Evolutionary conservation across 1,140 invertebrate genomes (phyloP).

Genomic region (Mactra quadrangularis): DNA sequence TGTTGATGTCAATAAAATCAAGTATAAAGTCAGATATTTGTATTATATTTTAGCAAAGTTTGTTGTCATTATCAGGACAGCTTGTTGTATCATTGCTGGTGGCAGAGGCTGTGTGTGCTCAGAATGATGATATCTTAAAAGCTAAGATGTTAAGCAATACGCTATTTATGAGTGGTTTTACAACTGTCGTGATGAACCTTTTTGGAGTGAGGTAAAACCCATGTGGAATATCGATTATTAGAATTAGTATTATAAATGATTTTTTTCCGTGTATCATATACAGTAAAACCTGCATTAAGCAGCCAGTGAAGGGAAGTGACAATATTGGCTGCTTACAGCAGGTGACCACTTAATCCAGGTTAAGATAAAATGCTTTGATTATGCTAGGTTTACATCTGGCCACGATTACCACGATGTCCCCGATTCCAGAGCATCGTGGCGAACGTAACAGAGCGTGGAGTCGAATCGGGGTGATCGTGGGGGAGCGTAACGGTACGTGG

Average conservation of each 20-base stretch:
- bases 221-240: background rate
- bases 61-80: constrained; percentile 57
- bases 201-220: constrained; percentile 63
- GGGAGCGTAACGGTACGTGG: too few species aligned
- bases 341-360: too few species aligned
- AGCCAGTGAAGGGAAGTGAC: background rate
- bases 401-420: too few species aligned
- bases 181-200: constrained; percentile 66
- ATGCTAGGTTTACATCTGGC: too few species aligned
- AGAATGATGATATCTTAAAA: constrained; percentile 61
- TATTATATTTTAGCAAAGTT: constrained; percentile 58
- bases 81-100: constrained; percentile 62
- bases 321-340: too few species aligned
- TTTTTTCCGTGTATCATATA: background rate
- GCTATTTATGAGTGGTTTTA: constrained; percentile 68
- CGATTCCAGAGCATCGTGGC: too few species aligned
- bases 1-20: too few species aligned
- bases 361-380: background rate
- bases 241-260: background rate
- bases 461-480: too few species aligned
- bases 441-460: too few species aligned
- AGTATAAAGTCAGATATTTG: too few species aligned
- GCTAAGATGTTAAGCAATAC: constrained; percentile 63
- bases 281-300: too few species aligned
- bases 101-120: constrained; percentile 63